Evolutionary conservation across 2,113 vertebrate genomes (phyloP), one percentile per base, ranked within the genome.

Genomic region (Colinus virginianus): DNA sequence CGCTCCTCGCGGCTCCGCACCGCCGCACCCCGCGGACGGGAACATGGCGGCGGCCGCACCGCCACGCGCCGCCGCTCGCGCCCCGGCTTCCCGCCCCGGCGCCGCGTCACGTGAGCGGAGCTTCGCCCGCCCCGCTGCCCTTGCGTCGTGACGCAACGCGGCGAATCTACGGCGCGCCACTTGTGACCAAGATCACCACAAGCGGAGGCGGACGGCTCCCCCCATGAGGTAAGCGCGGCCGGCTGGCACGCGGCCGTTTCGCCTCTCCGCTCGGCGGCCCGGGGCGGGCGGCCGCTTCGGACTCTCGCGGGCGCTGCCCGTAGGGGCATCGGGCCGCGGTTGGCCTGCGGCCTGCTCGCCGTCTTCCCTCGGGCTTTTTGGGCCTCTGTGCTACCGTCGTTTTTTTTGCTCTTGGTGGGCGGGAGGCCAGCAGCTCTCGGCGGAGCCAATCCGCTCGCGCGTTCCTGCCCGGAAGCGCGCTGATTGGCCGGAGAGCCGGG

Each of bases 341-440:
- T 21, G 30, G 32, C 20, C 20, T 16, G 21, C 28, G 12, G 7
- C 1, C 5, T 40, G 45, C 42, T 69, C 76, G 86, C 91, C 94
- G 95, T 96, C 53, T 94, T 93, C 84, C 97, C 96, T 96, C 92
- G 93, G 98, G 97, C 98, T 98, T 99, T 99, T 98, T 98, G 98
- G 98, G 98, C 98, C 98, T 98, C 98, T 98, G 95, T 91, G 98
- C 97, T 98, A 97, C 98, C 98, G 98, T 99, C 98, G 98, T 98
- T 98, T 98, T 96, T 53, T 88, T 58, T 51, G 43, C 49, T 45
- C 8, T 46, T 23, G 34, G 83, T 49, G 87, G 90, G 84, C 43
- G 38, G 84, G 78, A 14, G 34, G 77, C 64, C 75, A 56, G 84
- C 23, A 4, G 49, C 28, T 3, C 48, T 10, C 4, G 7, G 26